Evolutionary conservation across 2,113 vertebrate genomes (phyloP).

Genomic region (Clupea harengus): DNA sequence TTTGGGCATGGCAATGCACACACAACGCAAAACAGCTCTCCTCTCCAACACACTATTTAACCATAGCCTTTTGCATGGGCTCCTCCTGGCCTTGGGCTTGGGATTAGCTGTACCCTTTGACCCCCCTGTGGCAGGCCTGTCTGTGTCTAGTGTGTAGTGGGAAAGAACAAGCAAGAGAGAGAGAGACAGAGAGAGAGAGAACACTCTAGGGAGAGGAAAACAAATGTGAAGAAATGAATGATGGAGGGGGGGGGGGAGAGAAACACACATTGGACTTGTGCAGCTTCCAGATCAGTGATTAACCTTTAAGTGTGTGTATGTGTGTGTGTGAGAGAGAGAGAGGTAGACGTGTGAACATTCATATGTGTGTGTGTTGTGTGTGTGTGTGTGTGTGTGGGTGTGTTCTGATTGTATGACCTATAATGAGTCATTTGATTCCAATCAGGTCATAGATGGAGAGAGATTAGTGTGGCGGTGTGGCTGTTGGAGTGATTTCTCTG

Average conservation of each 20-base stretch:
- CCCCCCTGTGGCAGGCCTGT: no score
- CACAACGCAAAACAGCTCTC: no score
- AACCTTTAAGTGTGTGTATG: constrained; percentile 1
- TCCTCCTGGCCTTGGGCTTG: no score
- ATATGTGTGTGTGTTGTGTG: background rate
- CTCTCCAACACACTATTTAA: no score
- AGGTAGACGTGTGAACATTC: background rate
- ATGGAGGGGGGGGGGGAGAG: background rate
- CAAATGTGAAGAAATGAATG: background rate
- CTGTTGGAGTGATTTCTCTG: background rate
- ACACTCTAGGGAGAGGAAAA: background rate
- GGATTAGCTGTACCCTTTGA: no score
- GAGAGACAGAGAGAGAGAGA: background rate
- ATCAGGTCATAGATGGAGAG: background rate
- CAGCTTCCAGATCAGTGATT: constrained; percentile 11
- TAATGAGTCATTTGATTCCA: background rate
- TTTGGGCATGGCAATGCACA: no score
- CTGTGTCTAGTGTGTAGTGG: background rate
- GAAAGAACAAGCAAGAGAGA: background rate
- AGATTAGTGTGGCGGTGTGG: background rate
- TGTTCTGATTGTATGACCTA: background rate
- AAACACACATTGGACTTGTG: background rate
- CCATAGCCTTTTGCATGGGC: no score
- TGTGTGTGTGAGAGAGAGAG: constrained; percentile 5
- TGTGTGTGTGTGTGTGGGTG: background rate